Evolutionary conservation across 2,113 vertebrate genomes (phyloP).

Genomic region (Scalopus aquaticus): DNA sequence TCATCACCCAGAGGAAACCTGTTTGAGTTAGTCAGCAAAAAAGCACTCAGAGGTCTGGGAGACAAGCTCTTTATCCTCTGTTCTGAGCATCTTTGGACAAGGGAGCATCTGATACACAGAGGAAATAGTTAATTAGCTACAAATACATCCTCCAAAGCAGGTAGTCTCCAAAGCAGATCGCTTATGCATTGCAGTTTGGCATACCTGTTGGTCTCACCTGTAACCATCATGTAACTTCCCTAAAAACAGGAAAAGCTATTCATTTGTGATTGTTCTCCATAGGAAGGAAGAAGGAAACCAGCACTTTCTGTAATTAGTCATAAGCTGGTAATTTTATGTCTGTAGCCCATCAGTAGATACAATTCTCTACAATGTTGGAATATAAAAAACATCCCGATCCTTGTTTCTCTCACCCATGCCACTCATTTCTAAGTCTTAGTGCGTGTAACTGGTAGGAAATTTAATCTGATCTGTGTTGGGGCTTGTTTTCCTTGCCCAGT

Average conservation of each 20-base stretch:
- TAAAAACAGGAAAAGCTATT: background rate
- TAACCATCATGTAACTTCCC: background rate
- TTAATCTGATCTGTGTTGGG: background rate
- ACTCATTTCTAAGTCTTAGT: background rate
- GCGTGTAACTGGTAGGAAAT: background rate
- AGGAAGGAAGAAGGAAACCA: background rate
- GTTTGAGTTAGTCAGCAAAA: background rate
- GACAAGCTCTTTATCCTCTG: background rate
- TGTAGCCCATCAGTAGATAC: background rate
- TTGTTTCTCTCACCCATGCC: background rate
- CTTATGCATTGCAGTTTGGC: background rate
- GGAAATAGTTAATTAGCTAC: background rate
- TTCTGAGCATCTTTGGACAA: background rate
- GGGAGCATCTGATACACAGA: background rate
- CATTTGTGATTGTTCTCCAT: background rate
- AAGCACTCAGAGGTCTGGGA: background rate
- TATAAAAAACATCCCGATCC: background rate
- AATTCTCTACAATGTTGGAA: background rate
- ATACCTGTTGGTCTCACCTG: background rate
- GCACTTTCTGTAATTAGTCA: background rate
- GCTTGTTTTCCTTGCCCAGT: background rate
- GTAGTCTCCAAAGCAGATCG: background rate
- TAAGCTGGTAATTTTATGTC: background rate
- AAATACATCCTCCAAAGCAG: background rate
- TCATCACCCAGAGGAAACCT: constrained; percentile 20